Base-by-base conservation (phyloP, 2,888 invertebrate genomes). In the Cantharis lateralis region DNA sequence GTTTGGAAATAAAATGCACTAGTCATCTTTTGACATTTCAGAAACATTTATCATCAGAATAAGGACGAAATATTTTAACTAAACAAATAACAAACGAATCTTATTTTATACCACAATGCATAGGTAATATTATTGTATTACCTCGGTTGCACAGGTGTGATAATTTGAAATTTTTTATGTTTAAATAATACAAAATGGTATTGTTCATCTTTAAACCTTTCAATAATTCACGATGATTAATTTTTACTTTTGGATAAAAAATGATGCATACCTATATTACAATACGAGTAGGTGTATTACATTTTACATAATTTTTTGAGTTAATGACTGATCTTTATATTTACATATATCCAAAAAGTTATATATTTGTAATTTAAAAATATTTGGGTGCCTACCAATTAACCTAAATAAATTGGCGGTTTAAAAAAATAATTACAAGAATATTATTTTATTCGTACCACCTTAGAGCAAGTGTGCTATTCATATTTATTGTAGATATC, bases 11-110 rank as follows among this genome's bases (percentile, higher is more conserved):
- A n/a, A 48, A 48, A 66, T 66, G 18, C 24, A 24, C 79, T 62
- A 74, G 80, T 81, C 81, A 81, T 78, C 74, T 71, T 78, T 77
- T 81, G 81, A 80, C 81, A 81, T 78, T 73, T 70, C 77, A 70
- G 78, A 81, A 77, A 79, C 80, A 81, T 81, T 81, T 81, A 81
- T 81, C 81, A 81, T 79, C 75, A 71, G 62, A 48, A 9, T 20
- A 66, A 66, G 64, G 24, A 66, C 18, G 64, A 66, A 63, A 66
- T 66, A 18, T 20, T 66, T 66, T 20, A 66, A 20, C 64, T 20
- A 66, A 18, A 66, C 24, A 66, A 66, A 66, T 66, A 66, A 66
- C 64, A 66, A 66, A 20, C 20, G 64, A 18, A 18, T 20, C 20
- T 20, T 18, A 66, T 66, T 66, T 66, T 66, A 24, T 13, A n/a